Percentiles rank a stretch among this genome's conserved stretches.
These are phyloP conservation scores for Tryphoninae sp. DNA, from an alignment of 2,888 invertebrate species.

Conservation along the genomic window DNA sequence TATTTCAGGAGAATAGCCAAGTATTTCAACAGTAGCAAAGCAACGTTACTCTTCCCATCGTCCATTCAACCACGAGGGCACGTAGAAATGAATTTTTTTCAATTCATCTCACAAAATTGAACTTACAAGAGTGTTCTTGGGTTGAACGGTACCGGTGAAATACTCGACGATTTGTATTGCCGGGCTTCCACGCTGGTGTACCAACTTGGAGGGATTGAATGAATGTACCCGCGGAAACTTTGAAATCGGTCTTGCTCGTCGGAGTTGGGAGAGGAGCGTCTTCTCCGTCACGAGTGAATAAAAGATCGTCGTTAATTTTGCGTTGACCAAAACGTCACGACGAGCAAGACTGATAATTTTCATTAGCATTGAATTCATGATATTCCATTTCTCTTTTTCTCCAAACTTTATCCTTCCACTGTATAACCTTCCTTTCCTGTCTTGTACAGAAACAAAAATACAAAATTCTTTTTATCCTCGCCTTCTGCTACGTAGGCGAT, in stretches of 20 bases:
- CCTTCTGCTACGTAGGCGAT: background rate
- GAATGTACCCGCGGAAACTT: background rate
- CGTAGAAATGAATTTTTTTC: constrained; percentile 1
- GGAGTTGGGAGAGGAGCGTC: background rate
- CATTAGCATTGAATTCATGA: background rate
- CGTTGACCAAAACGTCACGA: background rate
- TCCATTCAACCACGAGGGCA: background rate
- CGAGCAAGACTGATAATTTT: background rate
- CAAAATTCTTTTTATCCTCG: background rate
- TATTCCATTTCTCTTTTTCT: background rate
- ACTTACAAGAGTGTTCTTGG: background rate
- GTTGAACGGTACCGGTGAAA: background rate
- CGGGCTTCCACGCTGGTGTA: background rate
- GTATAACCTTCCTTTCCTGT: background rate
- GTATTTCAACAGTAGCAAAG: background rate
- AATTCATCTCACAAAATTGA: constrained; percentile 7
- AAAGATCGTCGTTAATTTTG: background rate
- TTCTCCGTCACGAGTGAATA: background rate
- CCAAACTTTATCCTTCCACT: background rate
- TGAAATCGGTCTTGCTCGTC: background rate
- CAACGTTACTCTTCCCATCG: background rate
- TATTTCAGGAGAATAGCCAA: background rate
- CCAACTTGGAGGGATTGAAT: background rate
- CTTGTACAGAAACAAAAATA: constrained; percentile 1
- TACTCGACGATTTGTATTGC: background rate